Evolutionary conservation across 2,888 invertebrate genomes (phyloP).

Genomic region (Caradrina kadenii): DNA sequence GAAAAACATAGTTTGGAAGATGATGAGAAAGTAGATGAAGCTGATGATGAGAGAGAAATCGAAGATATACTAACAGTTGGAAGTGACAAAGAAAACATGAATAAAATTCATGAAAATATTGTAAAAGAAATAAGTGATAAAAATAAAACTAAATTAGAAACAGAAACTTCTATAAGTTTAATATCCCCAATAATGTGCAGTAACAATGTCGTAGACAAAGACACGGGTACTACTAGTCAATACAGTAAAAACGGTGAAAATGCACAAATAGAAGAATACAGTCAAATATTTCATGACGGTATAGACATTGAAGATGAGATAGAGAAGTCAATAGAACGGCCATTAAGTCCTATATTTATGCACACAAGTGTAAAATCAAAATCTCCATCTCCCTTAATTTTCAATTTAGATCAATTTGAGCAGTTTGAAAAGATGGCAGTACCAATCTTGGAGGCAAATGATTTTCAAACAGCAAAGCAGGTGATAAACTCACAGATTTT

Average conservation of each 20-base stretch:
- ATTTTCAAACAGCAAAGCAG: constrained; percentile 72
- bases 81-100: background rate
- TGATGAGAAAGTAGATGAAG: background rate
- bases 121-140: background rate
- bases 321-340: constrained; percentile 54
- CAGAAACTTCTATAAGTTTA: constrained; percentile 20
- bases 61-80: background rate
- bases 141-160: constrained; percentile 10
- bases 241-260: background rate
- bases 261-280: constrained; percentile 18
- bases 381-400: constrained; percentile 70
- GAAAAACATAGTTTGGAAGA: constrained; percentile 14
- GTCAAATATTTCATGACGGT: constrained; percentile 35
- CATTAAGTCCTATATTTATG: constrained; percentile 75
- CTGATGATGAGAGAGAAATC: background rate
- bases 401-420: constrained; percentile 79
- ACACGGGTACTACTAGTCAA: background rate
- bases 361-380: constrained; percentile 62
- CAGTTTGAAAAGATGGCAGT: constrained; percentile 79
- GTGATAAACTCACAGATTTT: constrained; percentile 81
- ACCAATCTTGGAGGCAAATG: constrained; percentile 71
- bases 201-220: constrained; percentile 24
- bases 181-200: constrained; percentile 51
- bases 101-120: constrained; percentile 19
- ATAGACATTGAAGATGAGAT: constrained; percentile 24